Evolutionary conservation across 2,888 invertebrate genomes (phyloP), one percentile per base, ranked within the genome.

Genomic region (Smittia aterrima): DNA sequence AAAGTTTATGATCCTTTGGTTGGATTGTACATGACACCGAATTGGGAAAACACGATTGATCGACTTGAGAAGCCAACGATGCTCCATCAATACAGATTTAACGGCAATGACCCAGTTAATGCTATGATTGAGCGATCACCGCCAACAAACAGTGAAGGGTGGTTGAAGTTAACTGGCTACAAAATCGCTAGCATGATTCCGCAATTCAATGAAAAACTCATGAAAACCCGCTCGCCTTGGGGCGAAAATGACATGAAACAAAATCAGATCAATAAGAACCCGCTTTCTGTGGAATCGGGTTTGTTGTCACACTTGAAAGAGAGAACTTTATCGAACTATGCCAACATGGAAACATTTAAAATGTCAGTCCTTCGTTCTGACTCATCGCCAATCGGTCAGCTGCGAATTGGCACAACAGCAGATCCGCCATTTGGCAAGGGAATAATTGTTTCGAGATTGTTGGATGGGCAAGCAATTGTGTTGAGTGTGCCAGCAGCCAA

Each of bases 11-110:
- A 97, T 83, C 96, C 97, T 0, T 84, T 95, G 75, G 95, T 96
- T 78, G 96, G 96, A 0, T 95, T 96, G 79, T 97, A 95, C 93
- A 93, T 96, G 90, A 92, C 95, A 20, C 96, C 97, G 0, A 87
- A 95, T 74, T 95, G 95, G 95, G 93, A 94, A 80, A 90, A 92
- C 78, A 89, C 95, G 0, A 86, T 92, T 53, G 90, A 92, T 78
- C 86, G 92, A 77, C 88, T 94, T 68, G 89, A 92, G 72, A 90
- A 89, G 38, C 95, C 95, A 0, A 92, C 93, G 1, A 90, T 92
- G 76, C 84, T 95, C 77, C 93, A 95, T 82, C 84, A 95, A 41
- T 96, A 95, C 81, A 87, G 96, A 79, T 93, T 95, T 79, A 94
- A 95, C 80, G 95, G 95, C 76, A 96, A 96, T 79, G 95, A 96